Conservation (phyloP, 2,888 invertebrate genomes). For the Hipparchia sbordonii region DNA sequence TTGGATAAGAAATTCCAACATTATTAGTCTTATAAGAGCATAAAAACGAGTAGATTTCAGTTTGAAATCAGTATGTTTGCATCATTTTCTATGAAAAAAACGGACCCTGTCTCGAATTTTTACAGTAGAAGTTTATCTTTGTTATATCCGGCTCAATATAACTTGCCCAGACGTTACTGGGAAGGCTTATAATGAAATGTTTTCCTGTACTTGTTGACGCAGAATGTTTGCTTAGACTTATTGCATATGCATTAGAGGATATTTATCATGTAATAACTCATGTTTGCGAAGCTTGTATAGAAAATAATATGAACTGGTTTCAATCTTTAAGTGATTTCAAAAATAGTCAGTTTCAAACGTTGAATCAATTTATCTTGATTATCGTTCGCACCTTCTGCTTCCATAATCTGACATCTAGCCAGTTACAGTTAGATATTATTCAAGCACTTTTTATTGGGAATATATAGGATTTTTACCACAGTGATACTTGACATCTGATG, state of each 20-base stretch:
- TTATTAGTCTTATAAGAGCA: too few species aligned
- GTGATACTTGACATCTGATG: not conserved
- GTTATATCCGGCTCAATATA: constrained; percentile 11
- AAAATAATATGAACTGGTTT: constrained; percentile 7
- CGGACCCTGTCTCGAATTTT: not conserved
- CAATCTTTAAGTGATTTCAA: not conserved
- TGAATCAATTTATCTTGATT: not conserved
- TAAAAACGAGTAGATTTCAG: too few species aligned
- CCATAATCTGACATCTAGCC: not conserved
- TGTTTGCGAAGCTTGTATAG: constrained; percentile 8
- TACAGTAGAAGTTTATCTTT: not conserved
- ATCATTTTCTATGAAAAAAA: too few species aligned
- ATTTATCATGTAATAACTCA: constrained; percentile 22
- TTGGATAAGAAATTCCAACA: too few species aligned
- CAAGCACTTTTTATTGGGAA: not conserved
- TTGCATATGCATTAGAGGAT: constrained; percentile 26
- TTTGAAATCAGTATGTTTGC: too few species aligned
- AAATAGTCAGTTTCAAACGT: not conserved
- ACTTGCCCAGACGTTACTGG: constrained; percentile 13
- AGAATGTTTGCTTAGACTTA: constrained; percentile 36
- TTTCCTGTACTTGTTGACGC: constrained; percentile 35
- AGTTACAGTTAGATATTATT: constrained; percentile 1
- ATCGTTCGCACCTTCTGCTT: not conserved
- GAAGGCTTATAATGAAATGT: constrained; percentile 39
- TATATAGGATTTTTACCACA: not conserved